phyloP scores from a whole-genome alignment of 2,888 invertebrate species.

The Arrhopalites spinosus region DNA sequence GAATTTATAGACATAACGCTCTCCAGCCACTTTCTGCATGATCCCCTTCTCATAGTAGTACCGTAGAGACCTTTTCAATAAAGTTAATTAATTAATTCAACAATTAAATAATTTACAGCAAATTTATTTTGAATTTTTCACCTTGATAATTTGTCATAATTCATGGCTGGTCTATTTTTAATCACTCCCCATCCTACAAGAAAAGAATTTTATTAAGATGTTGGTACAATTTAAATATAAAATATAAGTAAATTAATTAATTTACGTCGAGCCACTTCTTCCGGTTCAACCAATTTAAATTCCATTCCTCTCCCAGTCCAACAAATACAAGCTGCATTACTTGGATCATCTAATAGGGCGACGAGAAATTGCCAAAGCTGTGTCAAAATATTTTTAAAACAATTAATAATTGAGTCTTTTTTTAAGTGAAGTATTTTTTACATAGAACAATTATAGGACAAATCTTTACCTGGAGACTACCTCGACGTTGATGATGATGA shows the following conservation, averaged over 20 bases:
- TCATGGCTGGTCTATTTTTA: slow-evolving; percentile 96
- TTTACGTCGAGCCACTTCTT: slow-evolving; percentile 85
- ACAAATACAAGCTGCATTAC: slow-evolving; percentile 67
- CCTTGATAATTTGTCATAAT: slow-evolving; percentile 77
- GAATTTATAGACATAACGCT: slow-evolving; percentile 95
- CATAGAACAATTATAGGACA: no score
- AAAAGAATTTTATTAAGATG: no score
- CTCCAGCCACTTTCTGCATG: slow-evolving; percentile 96
- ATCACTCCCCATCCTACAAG: slow-evolving; percentile 80
- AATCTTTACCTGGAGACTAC: slow-evolving; percentile 77
- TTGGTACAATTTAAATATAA: no score
- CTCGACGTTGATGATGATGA: slow-evolving; percentile 68
- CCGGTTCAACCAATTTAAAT: slow-evolving; percentile 93
- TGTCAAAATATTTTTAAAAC: not conserved
- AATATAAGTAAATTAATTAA: no score
- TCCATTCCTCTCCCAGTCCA: slow-evolving; percentile 94
- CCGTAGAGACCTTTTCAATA: slow-evolving; percentile 73
- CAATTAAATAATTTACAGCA: not conserved
- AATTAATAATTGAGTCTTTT: no score
- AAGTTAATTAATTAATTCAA: not conserved
- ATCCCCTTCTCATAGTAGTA: slow-evolving; percentile 99
- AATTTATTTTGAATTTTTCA: not conserved
- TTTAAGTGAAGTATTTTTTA: no score
- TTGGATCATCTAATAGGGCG: slow-evolving; percentile 66
- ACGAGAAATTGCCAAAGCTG: slow-evolving; percentile 91